Evolutionary conservation across 2,113 vertebrate species (phyloP).

Genomic region (Pitta sordida): DNA sequence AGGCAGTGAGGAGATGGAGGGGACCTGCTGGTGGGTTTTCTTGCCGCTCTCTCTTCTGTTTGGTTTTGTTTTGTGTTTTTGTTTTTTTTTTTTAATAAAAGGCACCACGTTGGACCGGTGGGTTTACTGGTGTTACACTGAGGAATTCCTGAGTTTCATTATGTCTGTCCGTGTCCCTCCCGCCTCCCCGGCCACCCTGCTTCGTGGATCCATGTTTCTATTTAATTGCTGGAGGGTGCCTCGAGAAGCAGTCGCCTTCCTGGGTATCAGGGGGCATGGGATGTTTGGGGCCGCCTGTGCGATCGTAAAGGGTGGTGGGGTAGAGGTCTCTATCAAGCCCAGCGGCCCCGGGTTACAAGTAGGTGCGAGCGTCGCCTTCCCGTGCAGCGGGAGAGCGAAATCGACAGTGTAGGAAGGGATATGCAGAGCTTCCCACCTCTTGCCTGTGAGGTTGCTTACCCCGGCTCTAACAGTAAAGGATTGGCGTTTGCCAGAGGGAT

Average conservation of each 20-base stretch:
- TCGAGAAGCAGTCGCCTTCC: background rate
- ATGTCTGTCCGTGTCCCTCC: background rate
- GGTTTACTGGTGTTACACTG: background rate
- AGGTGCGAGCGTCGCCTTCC: background rate
- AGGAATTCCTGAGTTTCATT: background rate
- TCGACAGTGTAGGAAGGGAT: background rate
- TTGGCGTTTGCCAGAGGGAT: background rate
- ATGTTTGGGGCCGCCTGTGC: rapidly evolving
- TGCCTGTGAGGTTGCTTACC: background rate
- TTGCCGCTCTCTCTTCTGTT: background rate
- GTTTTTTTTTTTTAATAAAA: background rate
- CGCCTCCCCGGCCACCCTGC: background rate
- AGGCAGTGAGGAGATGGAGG: background rate
- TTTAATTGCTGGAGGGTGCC: background rate
- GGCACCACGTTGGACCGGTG: background rate
- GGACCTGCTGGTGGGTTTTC: background rate
- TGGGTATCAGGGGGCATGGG: background rate
- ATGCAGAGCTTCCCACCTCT: background rate
- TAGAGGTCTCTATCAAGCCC: background rate
- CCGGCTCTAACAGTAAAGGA: background rate
- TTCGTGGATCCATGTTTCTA: background rate
- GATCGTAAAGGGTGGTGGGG: background rate
- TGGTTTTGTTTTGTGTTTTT: background rate
- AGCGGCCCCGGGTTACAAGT: background rate
- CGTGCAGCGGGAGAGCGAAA: background rate